Evolutionary conservation across 2,113 vertebrate species (phyloP).

Genomic region (Hemichromis elongatus): DNA sequence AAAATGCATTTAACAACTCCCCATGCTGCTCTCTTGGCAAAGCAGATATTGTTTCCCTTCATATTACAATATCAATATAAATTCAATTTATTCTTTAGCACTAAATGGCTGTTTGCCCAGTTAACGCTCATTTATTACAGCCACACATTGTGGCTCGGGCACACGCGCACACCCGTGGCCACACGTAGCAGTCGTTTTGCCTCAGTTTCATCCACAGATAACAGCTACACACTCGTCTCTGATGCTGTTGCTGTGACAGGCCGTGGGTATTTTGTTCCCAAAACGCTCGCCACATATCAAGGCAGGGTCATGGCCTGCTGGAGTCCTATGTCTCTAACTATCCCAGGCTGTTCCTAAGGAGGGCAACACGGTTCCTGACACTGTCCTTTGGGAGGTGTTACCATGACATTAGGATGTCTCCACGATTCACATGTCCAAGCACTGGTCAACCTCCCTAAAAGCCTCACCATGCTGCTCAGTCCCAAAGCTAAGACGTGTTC

Average conservation of each 20-base stretch:
- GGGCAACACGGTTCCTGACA: slow-evolving; percentile 13
- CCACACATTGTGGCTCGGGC: background rate
- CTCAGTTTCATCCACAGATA: background rate
- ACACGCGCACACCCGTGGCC: background rate
- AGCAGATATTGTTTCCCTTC: slow-evolving; percentile 10
- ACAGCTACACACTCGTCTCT: background rate
- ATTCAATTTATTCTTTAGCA: slow-evolving; percentile 3
- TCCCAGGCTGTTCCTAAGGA: slow-evolving; percentile 14
- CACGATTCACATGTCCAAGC: slow-evolving; percentile 17
- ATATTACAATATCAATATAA: slow-evolving; percentile 18
- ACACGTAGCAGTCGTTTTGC: background rate
- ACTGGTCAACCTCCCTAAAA: background rate
- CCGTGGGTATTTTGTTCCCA: slow-evolving; percentile 40
- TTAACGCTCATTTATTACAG: slow-evolving; percentile 17
- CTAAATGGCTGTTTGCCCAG: slow-evolving; percentile 24
- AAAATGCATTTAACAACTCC: slow-evolving; percentile 14
- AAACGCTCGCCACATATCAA: slow-evolving; percentile 49
- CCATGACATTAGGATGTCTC: slow-evolving; percentile 39
- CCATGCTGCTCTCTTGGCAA: background rate
- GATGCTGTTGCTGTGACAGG: slow-evolving; percentile 43
- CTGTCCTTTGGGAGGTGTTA: slow-evolving; percentile 46
- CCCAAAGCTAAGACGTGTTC: background rate
- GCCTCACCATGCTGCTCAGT: background rate
- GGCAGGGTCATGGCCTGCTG: slow-evolving; percentile 53
- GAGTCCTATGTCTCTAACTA: slow-evolving; percentile 44